Evolutionary conservation across 2,113 vertebrate genomes (phyloP), one percentile per base, ranked within the genome.

Genomic region (Bambusicola thoracicus): DNA sequence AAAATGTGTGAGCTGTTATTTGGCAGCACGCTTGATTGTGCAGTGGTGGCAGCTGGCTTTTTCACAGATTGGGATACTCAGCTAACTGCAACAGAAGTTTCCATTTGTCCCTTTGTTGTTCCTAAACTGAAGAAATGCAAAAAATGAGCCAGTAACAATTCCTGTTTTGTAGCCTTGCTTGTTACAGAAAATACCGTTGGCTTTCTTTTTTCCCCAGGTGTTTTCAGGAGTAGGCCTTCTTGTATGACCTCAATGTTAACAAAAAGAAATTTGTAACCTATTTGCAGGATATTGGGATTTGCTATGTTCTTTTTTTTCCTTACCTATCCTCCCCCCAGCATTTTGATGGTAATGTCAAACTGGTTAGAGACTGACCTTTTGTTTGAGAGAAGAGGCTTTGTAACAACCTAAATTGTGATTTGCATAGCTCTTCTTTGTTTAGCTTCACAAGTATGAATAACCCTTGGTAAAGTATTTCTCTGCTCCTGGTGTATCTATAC

Each of bases 121-220:
- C 21, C 20, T 41, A 25, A 36, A 7, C 9, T 69, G 19, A 81
- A 65, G 25, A 25, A 80, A 51, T 75, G 5, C 34, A 16, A 53
- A 53, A 73, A 77, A 30, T 2, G 32, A 19, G 19, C 25, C 44
- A 25, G 66, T 62, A 75, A 14, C 6, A 58, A 43, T 20, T 76
- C 36, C 13, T 36, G 25, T 38, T 10, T 7, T 43, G 27, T 56
- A 53, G 25, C 6, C 85, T 92, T 73, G 19, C 5, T 32, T 70
- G 29, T 40, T 2, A 11, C 16, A 4, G 81, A 36, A 68, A 58
- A 68, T 5, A 27, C 17, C 9, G 36, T 34, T 11, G 22, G 5
- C 25, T 2, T 20, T 25, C 21, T 13, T 49, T 2, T 3, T 3
- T 30, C 17, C 22, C 24, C 40, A 5, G 10, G 2, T 36, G 2